phyloP scores from a whole-genome alignment of 1,140 invertebrate genomes.

The Ruditapes philippinarum region DNA sequence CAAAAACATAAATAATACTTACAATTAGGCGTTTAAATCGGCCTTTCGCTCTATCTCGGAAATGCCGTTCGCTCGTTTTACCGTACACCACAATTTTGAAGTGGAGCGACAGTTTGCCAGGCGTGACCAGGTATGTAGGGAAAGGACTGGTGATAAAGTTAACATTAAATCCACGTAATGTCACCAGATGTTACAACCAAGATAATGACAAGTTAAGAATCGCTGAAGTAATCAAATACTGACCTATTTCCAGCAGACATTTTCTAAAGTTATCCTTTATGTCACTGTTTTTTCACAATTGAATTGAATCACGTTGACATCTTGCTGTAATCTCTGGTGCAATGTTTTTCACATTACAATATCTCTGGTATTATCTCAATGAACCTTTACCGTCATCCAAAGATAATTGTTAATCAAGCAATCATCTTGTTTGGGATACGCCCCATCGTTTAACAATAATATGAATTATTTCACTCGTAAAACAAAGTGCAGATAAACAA shows the following conservation, averaged over 20 bases:
- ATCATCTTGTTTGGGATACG: background rate
- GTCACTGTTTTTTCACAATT: background rate
- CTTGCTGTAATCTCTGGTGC: background rate
- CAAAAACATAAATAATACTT: no score
- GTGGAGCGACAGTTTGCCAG: no score
- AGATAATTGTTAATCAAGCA: conserved; percentile 9
- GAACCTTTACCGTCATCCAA: background rate
- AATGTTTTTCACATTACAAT: background rate
- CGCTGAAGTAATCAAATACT: background rate
- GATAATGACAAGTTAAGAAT: background rate
- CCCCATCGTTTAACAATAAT: conserved; percentile 1
- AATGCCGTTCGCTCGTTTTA: no score
- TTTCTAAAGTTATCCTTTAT: background rate
- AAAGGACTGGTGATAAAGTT: no score
- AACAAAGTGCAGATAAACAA: background rate
- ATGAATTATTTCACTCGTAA: background rate
- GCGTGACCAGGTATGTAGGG: no score
- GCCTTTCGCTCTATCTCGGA: no score
- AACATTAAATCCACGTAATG: background rate
- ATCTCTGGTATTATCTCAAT: background rate
- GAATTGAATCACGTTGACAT: background rate
- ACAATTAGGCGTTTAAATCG: no score
- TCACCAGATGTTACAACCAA: background rate
- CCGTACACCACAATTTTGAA: no score
- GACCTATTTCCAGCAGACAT: background rate